Conservation (phyloP, 2,888 invertebrate species). For the Nineta flava region DNA sequence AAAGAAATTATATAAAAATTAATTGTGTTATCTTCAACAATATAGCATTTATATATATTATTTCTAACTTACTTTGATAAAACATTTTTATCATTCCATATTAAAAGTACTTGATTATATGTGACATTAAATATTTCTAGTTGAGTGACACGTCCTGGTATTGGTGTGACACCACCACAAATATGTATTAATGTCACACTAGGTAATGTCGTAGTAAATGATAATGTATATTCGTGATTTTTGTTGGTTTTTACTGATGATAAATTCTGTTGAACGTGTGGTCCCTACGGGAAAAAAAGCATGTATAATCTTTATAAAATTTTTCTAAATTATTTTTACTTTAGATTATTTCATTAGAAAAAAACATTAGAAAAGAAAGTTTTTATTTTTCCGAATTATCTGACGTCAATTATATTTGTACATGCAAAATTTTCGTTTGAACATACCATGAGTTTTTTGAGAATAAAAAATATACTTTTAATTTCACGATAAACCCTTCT, state of each 20-base stretch:
- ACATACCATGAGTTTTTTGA: no score
- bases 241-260: slow-evolving; percentile 10
- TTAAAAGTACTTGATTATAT: slow-evolving; percentile 29
- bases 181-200: slow-evolving; percentile 28
- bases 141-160: slow-evolving; percentile 23
- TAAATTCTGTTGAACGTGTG: slow-evolving; percentile 13
- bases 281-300: slow-evolving; percentile 14
- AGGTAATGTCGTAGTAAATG: slow-evolving; percentile 22
- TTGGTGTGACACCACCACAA: slow-evolving; percentile 21
- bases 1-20: not conserved
- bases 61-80: slow-evolving; percentile 18
- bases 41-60: not conserved
- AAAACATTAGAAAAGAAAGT: no score
- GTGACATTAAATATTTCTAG: slow-evolving; percentile 27
- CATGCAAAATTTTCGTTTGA: no score
- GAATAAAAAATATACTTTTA: no score
- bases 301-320: no score
- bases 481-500: no score
- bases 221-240: slow-evolving; percentile 17
- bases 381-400: no score
- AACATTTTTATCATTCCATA: slow-evolving; percentile 28
- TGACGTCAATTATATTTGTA: no score
- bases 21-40: not conserved
- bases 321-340: no score
- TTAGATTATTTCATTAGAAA: no score